Conservation (phyloP, 2,888 invertebrate genomes). For the Leucoma salicis region DNA sequence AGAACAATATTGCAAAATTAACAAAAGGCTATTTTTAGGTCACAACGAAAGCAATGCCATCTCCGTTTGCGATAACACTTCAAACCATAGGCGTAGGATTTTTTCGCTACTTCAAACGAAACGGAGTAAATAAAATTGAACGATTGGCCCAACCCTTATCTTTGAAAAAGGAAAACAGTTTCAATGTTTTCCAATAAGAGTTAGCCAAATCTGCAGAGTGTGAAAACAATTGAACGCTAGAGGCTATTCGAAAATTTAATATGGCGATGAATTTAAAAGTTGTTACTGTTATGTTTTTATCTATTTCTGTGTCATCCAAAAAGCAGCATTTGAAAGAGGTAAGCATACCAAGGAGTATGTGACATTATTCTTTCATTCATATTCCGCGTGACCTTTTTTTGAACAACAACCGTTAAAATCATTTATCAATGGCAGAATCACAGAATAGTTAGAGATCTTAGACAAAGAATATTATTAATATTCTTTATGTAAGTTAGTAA, state of each 20-base stretch:
- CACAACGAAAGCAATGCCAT: neutral
- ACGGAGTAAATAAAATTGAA: neutral
- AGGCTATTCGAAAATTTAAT: neutral
- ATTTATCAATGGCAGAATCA: no score
- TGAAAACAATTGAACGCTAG: constrained; percentile 7
- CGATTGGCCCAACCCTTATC: neutral
- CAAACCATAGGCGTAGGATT: no score
- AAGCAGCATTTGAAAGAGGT: neutral
- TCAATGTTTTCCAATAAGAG: neutral
- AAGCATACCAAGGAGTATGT: neutral
- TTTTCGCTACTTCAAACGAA: no score
- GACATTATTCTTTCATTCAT: no score
- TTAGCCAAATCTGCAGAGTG: neutral
- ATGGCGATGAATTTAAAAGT: constrained; percentile 7
- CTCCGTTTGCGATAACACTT: neutral
- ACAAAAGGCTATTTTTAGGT: neutral
- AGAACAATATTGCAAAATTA: neutral
- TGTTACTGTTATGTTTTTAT: neutral
- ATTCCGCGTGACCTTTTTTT: no score
- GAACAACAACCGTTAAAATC: no score
- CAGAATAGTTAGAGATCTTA: no score
- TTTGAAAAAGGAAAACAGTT: neutral
- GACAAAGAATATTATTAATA: no score
- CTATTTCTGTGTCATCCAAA: neutral
- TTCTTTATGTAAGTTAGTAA: no score